Conservation (phyloP, 53 echinoderm and acorn worm species). For the Holothuria leucospilota region DNA sequence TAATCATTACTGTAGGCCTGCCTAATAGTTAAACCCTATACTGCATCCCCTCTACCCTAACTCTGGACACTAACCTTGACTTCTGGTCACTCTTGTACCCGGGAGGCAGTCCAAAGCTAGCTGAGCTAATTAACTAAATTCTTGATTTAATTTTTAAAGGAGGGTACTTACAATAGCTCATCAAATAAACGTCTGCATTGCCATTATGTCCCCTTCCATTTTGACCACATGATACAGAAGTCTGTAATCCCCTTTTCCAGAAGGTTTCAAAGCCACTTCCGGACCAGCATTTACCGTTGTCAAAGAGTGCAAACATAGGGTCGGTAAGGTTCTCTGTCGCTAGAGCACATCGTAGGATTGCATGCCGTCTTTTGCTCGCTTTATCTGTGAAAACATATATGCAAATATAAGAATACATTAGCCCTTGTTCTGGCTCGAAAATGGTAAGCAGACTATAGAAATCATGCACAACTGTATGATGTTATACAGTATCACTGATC, state of each 20-base stretch:
- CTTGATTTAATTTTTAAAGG: neutral
- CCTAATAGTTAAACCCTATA: no score
- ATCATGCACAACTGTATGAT: no score
- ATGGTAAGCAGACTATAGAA: no score
- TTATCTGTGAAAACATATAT: neutral
- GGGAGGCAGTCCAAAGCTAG: no score
- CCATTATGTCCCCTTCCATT: neutral
- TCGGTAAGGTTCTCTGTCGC: neutral
- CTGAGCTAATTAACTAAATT: no score
- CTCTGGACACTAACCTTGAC: no score
- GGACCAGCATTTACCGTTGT: constrained; percentile 11
- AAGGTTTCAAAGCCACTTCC: constrained; percentile 4
- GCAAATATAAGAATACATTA: no score
- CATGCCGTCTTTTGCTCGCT: neutral
- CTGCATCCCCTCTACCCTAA: no score
- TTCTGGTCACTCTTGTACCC: no score
- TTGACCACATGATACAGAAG: neutral
- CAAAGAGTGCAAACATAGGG: constrained; percentile 12
- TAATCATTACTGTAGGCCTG: no score
- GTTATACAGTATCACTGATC: no score
- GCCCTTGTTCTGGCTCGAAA: no score
- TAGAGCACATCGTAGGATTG: neutral
- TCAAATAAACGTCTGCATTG: neutral
- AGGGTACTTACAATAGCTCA: neutral
- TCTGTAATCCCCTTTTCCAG: neutral